phyloP scores from a whole-genome alignment of 1,140 invertebrate species.

The Drosophila nasuta region DNA sequence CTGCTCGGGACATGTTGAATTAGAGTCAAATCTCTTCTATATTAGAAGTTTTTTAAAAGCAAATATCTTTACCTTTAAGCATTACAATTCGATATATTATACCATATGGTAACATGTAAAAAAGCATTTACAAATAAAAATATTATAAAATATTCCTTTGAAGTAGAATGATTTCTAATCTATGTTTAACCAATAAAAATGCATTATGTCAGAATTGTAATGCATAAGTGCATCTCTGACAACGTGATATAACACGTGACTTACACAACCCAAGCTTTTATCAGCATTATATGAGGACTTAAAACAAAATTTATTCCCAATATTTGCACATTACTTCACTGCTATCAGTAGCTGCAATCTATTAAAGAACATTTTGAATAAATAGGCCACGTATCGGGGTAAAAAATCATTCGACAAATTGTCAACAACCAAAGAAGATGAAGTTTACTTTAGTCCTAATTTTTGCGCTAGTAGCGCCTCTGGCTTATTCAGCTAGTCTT shows the following conservation, averaged over 20 bases:
- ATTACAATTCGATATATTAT: too few species aligned
- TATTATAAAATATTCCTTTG: too few species aligned
- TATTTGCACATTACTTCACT: conserved; percentile 49
- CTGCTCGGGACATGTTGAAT: too few species aligned
- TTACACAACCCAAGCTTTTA: conserved; percentile 14
- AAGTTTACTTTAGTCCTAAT: conserved; percentile 34
- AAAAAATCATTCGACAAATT: conserved; percentile 59
- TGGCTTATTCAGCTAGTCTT: conserved; percentile 33
- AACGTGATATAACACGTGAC: conserved; percentile 27
- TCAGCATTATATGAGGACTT: too few species aligned
- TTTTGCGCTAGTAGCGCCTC: conserved; percentile 39
- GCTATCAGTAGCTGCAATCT: conserved; percentile 10
- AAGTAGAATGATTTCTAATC: neutral
- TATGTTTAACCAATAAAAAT: neutral
- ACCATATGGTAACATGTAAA: too few species aligned
- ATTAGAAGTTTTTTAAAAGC: too few species aligned
- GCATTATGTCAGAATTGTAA: conserved; percentile 1
- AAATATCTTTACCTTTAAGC: too few species aligned
- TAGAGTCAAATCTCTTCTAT: too few species aligned
- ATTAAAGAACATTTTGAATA: conserved; percentile 46
- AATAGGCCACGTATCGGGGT: conserved; percentile 41
- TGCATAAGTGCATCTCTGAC: neutral
- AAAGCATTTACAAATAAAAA: too few species aligned
- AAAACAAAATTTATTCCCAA: too few species aligned
- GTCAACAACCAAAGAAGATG: conserved; percentile 57